These are phyloP conservation scores for Drosophila aldrichi DNA, from an alignment of 2,888 invertebrate species.

Conservation along the genomic window DNA sequence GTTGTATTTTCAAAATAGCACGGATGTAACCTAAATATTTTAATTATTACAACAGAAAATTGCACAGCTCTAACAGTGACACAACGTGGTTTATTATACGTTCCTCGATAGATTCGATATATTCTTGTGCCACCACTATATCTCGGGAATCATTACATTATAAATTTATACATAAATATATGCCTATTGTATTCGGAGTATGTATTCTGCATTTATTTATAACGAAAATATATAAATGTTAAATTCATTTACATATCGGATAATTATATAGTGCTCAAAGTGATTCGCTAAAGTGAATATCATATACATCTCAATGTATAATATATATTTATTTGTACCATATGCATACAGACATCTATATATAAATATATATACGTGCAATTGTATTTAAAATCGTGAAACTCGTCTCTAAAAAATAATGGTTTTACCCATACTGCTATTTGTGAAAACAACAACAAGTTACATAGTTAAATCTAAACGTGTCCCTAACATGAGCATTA, in stretches of 20 bases:
- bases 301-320: not conserved
- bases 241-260: slow-evolving; percentile 1
- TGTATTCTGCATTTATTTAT: slow-evolving; percentile 42
- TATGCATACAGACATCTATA: slow-evolving; percentile 36
- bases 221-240: slow-evolving; percentile 17
- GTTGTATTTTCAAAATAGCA: not conserved
- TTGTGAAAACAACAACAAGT: not conserved
- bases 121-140: slow-evolving; percentile 52
- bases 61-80: slow-evolving; percentile 8
- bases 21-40: not conserved
- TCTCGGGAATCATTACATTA: slow-evolving; percentile 59
- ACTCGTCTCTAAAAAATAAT: not conserved
- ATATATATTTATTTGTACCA: slow-evolving; percentile 11
- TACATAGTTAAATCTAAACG: not conserved
- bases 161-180: slow-evolving; percentile 60
- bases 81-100: slow-evolving; percentile 15
- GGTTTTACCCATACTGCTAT: not conserved
- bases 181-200: slow-evolving; percentile 54
- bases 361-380: slow-evolving; percentile 5
- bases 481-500: not conserved
- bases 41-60: not conserved
- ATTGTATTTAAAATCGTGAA: slow-evolving; percentile 3
- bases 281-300: not conserved
- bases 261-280: not conserved
- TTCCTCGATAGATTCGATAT: slow-evolving; percentile 40